Evolutionary conservation across 2,888 invertebrate species (phyloP).

Genomic region (Meandrusa payeni): DNA sequence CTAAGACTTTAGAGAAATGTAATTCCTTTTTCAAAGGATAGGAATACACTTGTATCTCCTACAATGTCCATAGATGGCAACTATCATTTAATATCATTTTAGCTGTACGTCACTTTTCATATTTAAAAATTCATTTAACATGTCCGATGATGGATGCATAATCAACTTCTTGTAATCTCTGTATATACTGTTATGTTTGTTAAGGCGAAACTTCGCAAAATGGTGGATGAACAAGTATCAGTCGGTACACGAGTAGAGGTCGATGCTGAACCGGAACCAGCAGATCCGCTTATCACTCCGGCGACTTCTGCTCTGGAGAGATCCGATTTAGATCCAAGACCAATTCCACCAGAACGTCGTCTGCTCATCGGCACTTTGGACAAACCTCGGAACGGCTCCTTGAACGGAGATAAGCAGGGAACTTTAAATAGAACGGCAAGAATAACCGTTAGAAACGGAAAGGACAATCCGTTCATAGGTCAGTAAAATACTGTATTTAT

Average conservation of each 20-base stretch:
- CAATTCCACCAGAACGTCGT: conserved; percentile 65
- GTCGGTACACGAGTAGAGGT: conserved; percentile 83
- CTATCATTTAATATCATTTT: no score
- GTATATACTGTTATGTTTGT: no score
- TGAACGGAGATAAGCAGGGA: conserved; percentile 69
- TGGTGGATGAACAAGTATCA: conserved; percentile 93
- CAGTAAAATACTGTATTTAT: no score
- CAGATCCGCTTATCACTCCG: conserved; percentile 78
- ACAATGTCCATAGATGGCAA: no score
- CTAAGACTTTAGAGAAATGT: no score
- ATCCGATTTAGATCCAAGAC: conserved; percentile 54
- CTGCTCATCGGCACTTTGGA: conserved; percentile 69
- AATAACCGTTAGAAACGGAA: conserved; percentile 70
- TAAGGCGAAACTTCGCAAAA: conserved; percentile 90
- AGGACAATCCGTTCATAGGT: conserved; percentile 75
- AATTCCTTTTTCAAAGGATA: no score
- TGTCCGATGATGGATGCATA: no score
- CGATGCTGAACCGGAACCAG: conserved; percentile 70
- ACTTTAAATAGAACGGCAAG: conserved; percentile 63
- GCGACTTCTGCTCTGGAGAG: conserved; percentile 68
- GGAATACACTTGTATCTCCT: no score
- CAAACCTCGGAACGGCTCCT: conserved; percentile 67
- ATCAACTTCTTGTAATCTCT: no score
- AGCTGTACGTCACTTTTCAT: no score
- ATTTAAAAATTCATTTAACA: no score